These are phyloP conservation scores for Sinocyclocheilus maitianheensis DNA, from an alignment of 2,113 vertebrate genomes.

Conservation along the genomic window DNA sequence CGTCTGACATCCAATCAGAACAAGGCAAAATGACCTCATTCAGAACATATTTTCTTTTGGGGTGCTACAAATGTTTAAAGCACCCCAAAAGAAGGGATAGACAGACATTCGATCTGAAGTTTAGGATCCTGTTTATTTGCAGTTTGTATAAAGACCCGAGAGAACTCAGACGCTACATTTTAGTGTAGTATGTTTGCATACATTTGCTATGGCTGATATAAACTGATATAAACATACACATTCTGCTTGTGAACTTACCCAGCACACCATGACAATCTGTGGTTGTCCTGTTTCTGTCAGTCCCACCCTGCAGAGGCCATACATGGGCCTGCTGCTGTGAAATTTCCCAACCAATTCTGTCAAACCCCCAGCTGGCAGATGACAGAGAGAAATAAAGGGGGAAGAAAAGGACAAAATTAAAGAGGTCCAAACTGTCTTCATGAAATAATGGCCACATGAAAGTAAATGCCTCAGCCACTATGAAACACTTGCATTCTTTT, in stretches of 20 bases:
- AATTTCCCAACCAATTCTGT: constrained; percentile 77
- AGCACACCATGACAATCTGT: constrained; percentile 77
- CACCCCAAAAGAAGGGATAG: not conserved
- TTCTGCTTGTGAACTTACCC: constrained; percentile 72
- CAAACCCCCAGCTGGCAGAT: constrained; percentile 75
- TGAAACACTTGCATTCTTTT: not conserved
- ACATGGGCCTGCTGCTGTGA: constrained; percentile 73
- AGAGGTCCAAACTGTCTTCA: not conserved
- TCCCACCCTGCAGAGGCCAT: constrained; percentile 79
- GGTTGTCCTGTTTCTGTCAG: constrained; percentile 62
- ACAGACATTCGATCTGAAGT: not conserved
- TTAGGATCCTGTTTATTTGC: not conserved
- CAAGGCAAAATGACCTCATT: constrained; percentile 40
- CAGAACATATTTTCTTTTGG: not conserved
- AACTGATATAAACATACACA: not conserved
- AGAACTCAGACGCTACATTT: not conserved
- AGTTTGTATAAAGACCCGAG: not conserved
- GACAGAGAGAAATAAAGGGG: constrained; percentile 3
- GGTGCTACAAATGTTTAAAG: constrained; percentile 10
- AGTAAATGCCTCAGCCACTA: too few relatives aligned
- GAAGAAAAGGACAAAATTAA: not conserved
- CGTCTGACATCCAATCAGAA: constrained; percentile 16
- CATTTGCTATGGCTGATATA: not conserved
- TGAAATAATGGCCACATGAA: constrained; percentile 17
- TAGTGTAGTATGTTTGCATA: not conserved